Evolutionary conservation across 2,113 vertebrate species (phyloP).

Genomic region (Trogon surrucura): DNA sequence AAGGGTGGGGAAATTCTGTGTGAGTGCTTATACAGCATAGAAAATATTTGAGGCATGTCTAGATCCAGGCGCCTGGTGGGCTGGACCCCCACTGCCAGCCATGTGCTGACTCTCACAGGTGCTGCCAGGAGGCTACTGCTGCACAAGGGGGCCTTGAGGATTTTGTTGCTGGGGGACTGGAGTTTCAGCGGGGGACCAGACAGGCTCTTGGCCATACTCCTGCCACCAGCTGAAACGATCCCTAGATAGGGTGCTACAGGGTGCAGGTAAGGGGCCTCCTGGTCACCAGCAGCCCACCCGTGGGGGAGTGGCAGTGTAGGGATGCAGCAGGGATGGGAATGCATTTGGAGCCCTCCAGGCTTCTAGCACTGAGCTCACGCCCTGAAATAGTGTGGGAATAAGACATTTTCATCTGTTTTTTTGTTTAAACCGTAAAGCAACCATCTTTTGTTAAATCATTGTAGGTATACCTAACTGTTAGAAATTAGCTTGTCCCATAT

Average conservation of each 20-base stretch:
- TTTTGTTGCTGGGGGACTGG: constrained; percentile 11
- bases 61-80: neutral
- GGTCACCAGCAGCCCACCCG: neutral
- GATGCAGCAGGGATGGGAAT: no score
- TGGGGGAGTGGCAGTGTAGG: no score
- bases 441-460: no score
- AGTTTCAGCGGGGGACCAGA: neutral
- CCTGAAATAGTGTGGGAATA: no score
- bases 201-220: neutral
- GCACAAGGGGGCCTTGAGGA: neutral
- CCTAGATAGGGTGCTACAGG: neutral
- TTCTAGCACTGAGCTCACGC: no score
- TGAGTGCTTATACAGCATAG: constrained; percentile 19
- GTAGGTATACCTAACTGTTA: no score
- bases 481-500: no score
- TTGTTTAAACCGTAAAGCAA: no score
- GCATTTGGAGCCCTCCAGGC: no score
- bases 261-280: neutral
- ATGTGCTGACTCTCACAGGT: constrained; percentile 10
- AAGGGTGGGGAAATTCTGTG: neutral
- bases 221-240: neutral
- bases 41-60: constrained; percentile 52
- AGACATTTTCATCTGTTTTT: no score
- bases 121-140: neutral
- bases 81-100: constrained; percentile 22